phyloP scores from a whole-genome alignment of 37 sponge, comb jelly and placozoan genomes.

The Cliona cf. orientalis region DNA sequence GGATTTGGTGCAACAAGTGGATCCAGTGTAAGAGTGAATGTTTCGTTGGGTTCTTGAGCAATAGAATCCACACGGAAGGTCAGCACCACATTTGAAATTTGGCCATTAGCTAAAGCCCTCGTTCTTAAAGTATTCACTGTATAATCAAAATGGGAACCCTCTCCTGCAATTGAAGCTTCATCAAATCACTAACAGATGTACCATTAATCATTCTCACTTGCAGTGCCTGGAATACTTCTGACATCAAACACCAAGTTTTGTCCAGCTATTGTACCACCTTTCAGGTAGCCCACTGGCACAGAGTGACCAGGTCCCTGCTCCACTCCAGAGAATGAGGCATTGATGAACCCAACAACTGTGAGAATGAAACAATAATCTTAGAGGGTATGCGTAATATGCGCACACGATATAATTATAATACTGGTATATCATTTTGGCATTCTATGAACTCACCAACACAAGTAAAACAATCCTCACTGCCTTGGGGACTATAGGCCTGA shows the following conservation, averaged over 20 bases:
- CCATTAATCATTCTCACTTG: too few species aligned
- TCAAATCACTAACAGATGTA: too few species aligned
- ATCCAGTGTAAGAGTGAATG: not conserved
- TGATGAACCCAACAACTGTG: conserved; percentile 5
- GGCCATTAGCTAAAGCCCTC: not conserved
- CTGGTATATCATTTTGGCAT: not conserved
- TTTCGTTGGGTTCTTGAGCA: conserved; percentile 13
- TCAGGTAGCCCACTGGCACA: too few species aligned
- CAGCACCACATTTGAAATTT: not conserved
- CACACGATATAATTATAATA: not conserved
- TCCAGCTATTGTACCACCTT: not conserved
- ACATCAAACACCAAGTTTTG: not conserved
- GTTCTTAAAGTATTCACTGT: not conserved
- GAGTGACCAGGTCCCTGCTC: not conserved
- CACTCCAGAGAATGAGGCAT: not conserved
- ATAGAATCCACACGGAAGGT: not conserved
- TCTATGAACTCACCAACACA: not conserved
- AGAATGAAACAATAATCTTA: not conserved
- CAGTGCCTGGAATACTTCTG: too few species aligned
- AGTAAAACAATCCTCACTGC: too few species aligned
- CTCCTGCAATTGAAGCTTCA: not conserved
- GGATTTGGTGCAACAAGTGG: not conserved
- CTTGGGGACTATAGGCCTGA: too few species aligned
- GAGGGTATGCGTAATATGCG: too few species aligned
- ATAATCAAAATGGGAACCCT: not conserved